Percentiles rank a stretch among this genome's conserved stretches.
phyloP scores from a whole-genome alignment of 2,888 invertebrate genomes.

The Papilio demoleus region DNA sequence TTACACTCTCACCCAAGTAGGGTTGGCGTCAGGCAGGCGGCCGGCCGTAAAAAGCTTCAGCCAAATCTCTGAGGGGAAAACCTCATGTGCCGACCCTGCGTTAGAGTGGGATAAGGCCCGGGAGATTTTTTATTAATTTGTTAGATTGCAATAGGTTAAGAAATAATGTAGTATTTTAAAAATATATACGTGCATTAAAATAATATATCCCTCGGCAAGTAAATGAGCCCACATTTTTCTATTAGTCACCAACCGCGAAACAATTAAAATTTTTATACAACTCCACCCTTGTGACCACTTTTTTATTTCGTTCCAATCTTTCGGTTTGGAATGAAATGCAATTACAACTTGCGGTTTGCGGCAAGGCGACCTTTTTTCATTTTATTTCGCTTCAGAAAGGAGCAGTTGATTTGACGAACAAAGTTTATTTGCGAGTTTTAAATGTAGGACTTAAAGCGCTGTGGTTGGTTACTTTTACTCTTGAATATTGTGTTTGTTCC shows the following conservation, averaged over 20 bases:
- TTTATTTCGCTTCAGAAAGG: slow-evolving; percentile 10
- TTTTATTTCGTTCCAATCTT: slow-evolving; percentile 36
- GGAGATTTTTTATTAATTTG: no score
- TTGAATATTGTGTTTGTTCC: neutral
- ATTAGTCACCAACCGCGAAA: slow-evolving; percentile 46
- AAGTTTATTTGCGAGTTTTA: slow-evolving; percentile 17
- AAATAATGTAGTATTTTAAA: no score
- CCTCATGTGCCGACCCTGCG: no score
- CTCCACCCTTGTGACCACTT: slow-evolving; percentile 20
- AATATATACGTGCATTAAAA: no score
- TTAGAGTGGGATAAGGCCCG: no score
- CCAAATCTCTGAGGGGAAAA: no score
- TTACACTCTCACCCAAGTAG: no score
- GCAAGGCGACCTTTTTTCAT: slow-evolving; percentile 27
- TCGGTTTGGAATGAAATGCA: slow-evolving; percentile 36
- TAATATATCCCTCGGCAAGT: neutral
- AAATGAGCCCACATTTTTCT: slow-evolving; percentile 47
- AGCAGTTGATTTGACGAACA: slow-evolving; percentile 5
- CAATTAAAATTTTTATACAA: slow-evolving; percentile 35
- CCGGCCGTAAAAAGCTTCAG: no score
- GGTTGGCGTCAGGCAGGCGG: no score
- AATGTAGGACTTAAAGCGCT: neutral
- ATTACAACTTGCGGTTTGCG: slow-evolving; percentile 40
- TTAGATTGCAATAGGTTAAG: no score
- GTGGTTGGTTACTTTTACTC: neutral